Conservation (phyloP, 2,113 vertebrate genomes). For the Saguinus imperator region DNA sequence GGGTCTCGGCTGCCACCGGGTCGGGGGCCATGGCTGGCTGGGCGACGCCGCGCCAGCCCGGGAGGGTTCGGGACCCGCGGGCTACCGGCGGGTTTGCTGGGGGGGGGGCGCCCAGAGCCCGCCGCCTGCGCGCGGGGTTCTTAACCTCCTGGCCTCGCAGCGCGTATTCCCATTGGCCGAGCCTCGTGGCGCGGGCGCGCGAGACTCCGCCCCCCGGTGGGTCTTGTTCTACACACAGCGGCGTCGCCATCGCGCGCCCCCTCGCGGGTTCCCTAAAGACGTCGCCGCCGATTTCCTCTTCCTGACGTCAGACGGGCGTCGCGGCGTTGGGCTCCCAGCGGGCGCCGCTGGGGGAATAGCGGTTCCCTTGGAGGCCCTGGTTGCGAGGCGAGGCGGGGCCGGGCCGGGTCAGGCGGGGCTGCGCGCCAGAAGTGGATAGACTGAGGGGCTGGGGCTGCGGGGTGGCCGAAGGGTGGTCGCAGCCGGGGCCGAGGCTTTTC, state of each 20-base stretch:
- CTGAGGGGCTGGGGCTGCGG: too few relatives aligned
- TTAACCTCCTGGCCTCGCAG: background rate
- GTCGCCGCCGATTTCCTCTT: fast-evolving
- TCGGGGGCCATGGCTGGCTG: background rate
- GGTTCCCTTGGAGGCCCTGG: too few relatives aligned
- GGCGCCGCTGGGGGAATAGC: too few relatives aligned
- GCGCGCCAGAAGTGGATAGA: too few relatives aligned
- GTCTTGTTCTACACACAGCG: background rate
- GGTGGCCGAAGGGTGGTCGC: background rate
- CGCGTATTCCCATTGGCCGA: slow-evolving; percentile 62
- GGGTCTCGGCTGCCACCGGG: background rate
- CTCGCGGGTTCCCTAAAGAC: background rate
- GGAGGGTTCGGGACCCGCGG: background rate
- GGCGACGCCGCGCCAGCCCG: background rate
- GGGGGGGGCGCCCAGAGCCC: background rate
- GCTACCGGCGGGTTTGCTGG: fast-evolving
- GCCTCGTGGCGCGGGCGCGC: slow-evolving; percentile 10
- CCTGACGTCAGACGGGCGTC: too few relatives aligned
- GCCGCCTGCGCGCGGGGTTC: background rate
- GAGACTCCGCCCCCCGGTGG: background rate
- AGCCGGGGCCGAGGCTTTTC: background rate
- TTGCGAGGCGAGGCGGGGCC: background rate
- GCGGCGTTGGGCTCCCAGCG: too few relatives aligned
- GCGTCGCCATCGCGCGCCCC: background rate
- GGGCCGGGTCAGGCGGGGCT: background rate